Evolutionary conservation across 2,888 invertebrate species (phyloP).

Genomic region (Xanthorhoe spadicearia): DNA sequence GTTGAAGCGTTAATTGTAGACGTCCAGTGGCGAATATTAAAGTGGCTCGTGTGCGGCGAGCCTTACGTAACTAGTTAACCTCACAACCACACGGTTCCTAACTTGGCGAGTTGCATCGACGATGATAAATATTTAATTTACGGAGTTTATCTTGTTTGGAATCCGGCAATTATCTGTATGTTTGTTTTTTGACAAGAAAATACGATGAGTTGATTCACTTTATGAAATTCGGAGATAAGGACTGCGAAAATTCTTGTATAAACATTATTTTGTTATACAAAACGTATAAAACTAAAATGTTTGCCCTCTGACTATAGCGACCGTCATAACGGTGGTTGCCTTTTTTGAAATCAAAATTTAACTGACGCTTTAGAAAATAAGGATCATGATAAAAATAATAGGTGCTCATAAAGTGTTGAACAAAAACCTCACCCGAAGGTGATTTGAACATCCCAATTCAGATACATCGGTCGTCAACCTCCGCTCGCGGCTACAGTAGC

Average conservation of each 20-base stretch:
- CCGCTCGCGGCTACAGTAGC: background rate
- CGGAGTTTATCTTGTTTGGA: slow-evolving; percentile 49
- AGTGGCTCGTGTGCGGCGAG: slow-evolving; percentile 66
- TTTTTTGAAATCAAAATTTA: background rate
- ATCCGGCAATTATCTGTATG: slow-evolving; percentile 27
- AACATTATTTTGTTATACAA: no score
- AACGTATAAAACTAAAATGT: background rate
- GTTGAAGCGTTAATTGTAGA: slow-evolving; percentile 83
- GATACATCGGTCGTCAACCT: slow-evolving; percentile 58
- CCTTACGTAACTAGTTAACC: slow-evolving; percentile 74
- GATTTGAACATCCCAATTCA: slow-evolving; percentile 35
- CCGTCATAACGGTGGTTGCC: background rate
- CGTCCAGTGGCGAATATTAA: slow-evolving; percentile 82
- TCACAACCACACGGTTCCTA: slow-evolving; percentile 48
- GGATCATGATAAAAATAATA: slow-evolving; percentile 18
- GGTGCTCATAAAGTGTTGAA: slow-evolving; percentile 19
- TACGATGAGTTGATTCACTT: background rate
- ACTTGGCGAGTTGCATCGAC: slow-evolving; percentile 42
- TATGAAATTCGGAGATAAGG: background rate
- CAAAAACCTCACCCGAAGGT: slow-evolving; percentile 19
- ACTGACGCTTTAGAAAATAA: slow-evolving; percentile 1
- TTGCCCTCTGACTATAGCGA: background rate
- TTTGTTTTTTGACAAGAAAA: slow-evolving; percentile 18
- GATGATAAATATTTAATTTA: slow-evolving; percentile 67
- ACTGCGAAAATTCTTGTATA: background rate